Evolutionary conservation across 2,113 vertebrate genomes (phyloP).

Genomic region (Eubucco bourcierii): DNA sequence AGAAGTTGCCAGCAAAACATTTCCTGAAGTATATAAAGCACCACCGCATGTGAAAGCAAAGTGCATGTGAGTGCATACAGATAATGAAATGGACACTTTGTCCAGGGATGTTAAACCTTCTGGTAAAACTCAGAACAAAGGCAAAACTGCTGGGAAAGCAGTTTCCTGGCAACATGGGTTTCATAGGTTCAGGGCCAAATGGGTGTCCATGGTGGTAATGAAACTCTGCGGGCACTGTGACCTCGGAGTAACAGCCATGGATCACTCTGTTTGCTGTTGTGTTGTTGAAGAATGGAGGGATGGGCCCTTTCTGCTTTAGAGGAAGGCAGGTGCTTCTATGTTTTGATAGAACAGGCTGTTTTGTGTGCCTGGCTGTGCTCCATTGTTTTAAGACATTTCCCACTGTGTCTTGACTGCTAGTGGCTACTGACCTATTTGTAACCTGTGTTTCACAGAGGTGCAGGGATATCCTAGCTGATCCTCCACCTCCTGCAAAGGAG

Average conservation of each 20-base stretch:
- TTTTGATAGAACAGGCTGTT: background rate
- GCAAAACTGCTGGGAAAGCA: background rate
- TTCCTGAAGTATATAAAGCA: background rate
- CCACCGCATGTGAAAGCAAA: background rate
- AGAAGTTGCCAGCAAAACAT: background rate
- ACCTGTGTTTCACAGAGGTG: background rate
- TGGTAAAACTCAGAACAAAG: background rate
- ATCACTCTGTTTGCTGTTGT: background rate
- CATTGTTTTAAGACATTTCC: background rate
- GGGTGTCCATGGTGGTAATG: fast-evolving
- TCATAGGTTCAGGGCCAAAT: background rate
- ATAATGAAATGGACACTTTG: background rate
- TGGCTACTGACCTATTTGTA: background rate
- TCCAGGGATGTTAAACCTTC: background rate
- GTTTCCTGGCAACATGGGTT: background rate
- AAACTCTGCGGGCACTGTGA: background rate
- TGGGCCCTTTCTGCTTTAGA: background rate
- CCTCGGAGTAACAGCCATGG: background rate
- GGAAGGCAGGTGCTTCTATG: background rate
- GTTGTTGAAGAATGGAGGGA: background rate
- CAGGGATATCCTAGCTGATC: background rate
- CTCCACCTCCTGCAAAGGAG: background rate
- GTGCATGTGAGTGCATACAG: background rate
- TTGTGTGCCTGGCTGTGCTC: background rate
- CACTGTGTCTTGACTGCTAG: background rate